Evolutionary conservation across 2,113 vertebrate species (phyloP), one percentile per base, ranked within the genome.

Genomic region (Heptranchias perlo): DNA sequence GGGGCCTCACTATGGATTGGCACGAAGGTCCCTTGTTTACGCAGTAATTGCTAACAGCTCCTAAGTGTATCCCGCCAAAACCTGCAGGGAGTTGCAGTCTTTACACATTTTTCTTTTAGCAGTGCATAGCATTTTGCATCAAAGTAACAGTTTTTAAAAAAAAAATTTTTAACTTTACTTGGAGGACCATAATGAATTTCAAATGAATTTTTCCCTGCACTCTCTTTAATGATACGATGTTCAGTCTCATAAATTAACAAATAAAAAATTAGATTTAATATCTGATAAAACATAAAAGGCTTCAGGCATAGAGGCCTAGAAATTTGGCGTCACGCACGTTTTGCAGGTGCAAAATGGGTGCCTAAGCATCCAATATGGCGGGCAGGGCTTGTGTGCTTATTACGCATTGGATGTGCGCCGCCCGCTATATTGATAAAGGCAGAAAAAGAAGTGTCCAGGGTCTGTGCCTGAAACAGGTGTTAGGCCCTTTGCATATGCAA

Each of bases 91-190:
- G 14, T 82, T 82, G n/a, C 35, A 82, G 78, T 82, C 78, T 82
- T 82, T 82, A 82, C 78, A 82, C 78, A 82, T 82, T 82, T 82
- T 82, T 82, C 78, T 47, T 82, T 82, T 82, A 44, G 18, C 78
- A 82, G 16, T 82, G 78, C 16, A 82, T 82, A 82, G 78, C 39
- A 82, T 82, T 44, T 82, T 47, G 18, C 78, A 23, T 82, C 78
- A 82, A 82, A 44, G 39, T 44, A 18, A 5, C 78, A 44, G 35
- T 16, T 44, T 82, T 82, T 82, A 6, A 82, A 82, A 82, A 39
- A n/a, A n/a, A n/a, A n/a, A n/a, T n/a, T n/a, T n/a, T 82, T 82
- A 82, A 82, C 78, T 82, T 82, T 44, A 44, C 21, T 44, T 39
- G 4, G 78, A 47, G 78, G 78, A 23, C 78, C 78, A 82, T 44